Base-by-base conservation (phyloP, 2,113 vertebrate species). In the Mesoclemmys tuberculata region DNA sequence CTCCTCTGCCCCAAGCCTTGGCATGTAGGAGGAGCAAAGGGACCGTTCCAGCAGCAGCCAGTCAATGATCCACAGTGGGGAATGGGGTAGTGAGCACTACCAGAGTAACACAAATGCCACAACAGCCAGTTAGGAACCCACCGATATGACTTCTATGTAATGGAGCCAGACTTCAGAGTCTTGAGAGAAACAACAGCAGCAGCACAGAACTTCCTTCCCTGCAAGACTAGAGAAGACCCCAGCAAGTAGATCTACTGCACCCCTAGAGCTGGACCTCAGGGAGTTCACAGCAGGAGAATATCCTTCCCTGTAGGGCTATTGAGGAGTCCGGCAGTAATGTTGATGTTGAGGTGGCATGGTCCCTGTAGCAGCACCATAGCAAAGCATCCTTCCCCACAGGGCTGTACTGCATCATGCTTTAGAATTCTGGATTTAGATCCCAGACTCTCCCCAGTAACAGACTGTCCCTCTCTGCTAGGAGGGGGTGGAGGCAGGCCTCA, bases 21-120 rank as follows among this genome's bases (percentile, higher is more conserved):
- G 91, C 91, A 94, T 91, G 92, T 90, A 91, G 95, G 64, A 95
- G 89, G 90, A 86, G 31, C 83, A 91, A 81, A 78, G 3, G 44
- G 27, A 74, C 83, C 86, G 7, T 26, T 56, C 84, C 80, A n/a
- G 31, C 52, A 78, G 44, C 31, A 68, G 18, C 31, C 61, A 19
- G 31, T 68, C 46, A 31, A 54, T 3, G n/a, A 90, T 94, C 84
- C 88, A 90, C 61, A 94, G 58, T 31, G 92, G 87, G 86, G 41
- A 92, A 84, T 88, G 48, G 80, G 48, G 7, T 54, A 80, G 88
- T 90, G 91, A 95, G 1, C 84, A 80, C 19, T 22, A 71, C 3
- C 84, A 51, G 82, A 92, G 35, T 55, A 58, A 35, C 19, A 56
- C 19, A 4, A 77, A 46, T 46, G 46, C 44, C 88, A 86, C 52